A percentile compares a stretch with the other conserved stretches of the same genome.
phyloP scores from a whole-genome alignment of 2,888 invertebrate genomes.

The Agrypnus murinus region DNA sequence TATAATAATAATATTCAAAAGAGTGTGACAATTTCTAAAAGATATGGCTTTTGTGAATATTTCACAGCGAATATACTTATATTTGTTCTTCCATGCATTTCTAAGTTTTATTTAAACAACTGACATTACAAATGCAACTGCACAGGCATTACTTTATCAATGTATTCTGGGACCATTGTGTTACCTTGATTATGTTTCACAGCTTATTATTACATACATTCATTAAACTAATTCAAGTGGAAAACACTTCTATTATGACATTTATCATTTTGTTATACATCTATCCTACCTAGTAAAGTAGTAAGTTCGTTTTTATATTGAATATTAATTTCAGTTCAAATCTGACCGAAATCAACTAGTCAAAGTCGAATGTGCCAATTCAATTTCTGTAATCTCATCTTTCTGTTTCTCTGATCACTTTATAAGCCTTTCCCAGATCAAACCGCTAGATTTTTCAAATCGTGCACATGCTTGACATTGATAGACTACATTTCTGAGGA shows the following conservation, averaged over 20 bases:
- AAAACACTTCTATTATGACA: too few species aligned
- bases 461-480: neutral
- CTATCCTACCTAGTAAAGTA: too few species aligned
- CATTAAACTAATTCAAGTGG: too few species aligned
- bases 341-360: too few species aligned
- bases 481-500: too few species aligned
- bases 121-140: neutral
- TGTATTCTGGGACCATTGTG: too few species aligned
- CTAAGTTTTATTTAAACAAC: neutral
- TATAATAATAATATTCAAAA: constrained; percentile 25
- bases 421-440: neutral
- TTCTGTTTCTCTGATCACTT: neutral
- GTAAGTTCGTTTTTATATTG: too few species aligned
- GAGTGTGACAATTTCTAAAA: constrained; percentile 29
- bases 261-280: too few species aligned
- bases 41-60: constrained; percentile 23
- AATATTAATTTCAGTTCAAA: too few species aligned
- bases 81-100: constrained; percentile 8
- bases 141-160: too few species aligned
- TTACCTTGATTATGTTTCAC: too few species aligned
- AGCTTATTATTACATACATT: too few species aligned
- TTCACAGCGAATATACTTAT: constrained; percentile 10
- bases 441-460: neutral
- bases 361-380: neutral
- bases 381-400: neutral